These are phyloP conservation scores for Danaus melanippus DNA, from an alignment of 1,140 invertebrate species.

Conservation along the genomic window DNA sequence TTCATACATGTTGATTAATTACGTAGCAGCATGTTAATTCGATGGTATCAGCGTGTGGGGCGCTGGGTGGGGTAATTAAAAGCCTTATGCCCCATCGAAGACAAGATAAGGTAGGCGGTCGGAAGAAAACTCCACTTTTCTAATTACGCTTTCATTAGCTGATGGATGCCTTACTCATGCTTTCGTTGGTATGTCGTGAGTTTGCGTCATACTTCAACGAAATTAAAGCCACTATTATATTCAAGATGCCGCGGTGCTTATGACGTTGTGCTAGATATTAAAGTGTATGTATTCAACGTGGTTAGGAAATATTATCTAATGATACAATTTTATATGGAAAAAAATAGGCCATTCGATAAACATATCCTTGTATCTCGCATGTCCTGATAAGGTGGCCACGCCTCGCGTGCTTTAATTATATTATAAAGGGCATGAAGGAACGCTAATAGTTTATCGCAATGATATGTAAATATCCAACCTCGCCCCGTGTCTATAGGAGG, in stretches of 20 bases:
- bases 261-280: too few species aligned
- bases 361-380: slow-evolving; percentile 28
- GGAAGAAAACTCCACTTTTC: slow-evolving; percentile 66
- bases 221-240: too few species aligned
- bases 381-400: slow-evolving; percentile 58
- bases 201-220: not conserved
- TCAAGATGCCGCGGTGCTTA: too few species aligned
- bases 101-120: slow-evolving; percentile 63
- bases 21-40: slow-evolving; percentile 14
- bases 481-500: slow-evolving; percentile 51
- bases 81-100: slow-evolving; percentile 60
- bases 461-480: slow-evolving; percentile 69
- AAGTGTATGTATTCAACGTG: too few species aligned
- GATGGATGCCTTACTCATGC: slow-evolving; percentile 51
- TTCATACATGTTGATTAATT: slow-evolving; percentile 5
- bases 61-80: slow-evolving; percentile 59
- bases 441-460: slow-evolving; percentile 68
- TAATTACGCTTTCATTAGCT: slow-evolving; percentile 69
- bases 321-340: slow-evolving; percentile 14
- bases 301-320: too few species aligned
- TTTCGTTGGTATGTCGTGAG: slow-evolving; percentile 20
- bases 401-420: slow-evolving; percentile 71
- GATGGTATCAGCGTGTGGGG: slow-evolving; percentile 22
- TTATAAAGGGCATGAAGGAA: slow-evolving; percentile 65
- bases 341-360: slow-evolving; percentile 30